Evolutionary conservation across 2,888 invertebrate genomes (phyloP).

Genomic region (Volucella zonaria): DNA sequence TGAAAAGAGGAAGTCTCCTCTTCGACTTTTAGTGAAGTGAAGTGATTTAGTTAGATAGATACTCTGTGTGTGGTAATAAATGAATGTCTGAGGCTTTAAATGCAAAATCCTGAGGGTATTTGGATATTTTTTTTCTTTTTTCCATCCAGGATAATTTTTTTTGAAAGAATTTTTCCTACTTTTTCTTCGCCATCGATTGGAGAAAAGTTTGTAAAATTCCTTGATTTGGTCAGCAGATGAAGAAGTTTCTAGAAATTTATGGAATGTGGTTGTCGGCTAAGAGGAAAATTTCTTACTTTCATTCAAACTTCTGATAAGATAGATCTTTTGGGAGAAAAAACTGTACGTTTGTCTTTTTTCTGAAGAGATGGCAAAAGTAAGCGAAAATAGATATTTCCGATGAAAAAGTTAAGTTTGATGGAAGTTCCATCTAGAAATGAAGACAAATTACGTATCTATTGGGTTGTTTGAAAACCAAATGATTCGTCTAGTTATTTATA

Average conservation of each 20-base stretch:
- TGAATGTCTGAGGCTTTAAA: constrained; percentile 36
- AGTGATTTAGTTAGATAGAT: constrained; percentile 64
- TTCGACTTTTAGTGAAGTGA: not conserved
- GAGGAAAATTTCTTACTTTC: constrained; percentile 29
- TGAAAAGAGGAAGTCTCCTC: not conserved
- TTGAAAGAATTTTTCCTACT: not conserved
- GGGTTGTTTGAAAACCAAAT: no score
- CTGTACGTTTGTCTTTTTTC: no score
- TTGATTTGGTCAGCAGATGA: constrained; percentile 41
- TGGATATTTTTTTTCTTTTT: constrained; percentile 9
- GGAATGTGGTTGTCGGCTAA: constrained; percentile 35
- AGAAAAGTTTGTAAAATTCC: constrained; percentile 21
- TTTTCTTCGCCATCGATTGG: not conserved
- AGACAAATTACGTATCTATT: no score
- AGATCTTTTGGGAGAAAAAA: not conserved
- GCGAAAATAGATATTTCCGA: no score
- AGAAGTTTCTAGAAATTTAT: constrained; percentile 53
- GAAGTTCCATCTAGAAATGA: no score
- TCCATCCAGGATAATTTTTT: not conserved
- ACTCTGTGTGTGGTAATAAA: constrained; percentile 51
- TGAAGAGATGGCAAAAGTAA: no score
- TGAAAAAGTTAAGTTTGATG: no score
- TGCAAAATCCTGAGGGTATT: constrained; percentile 3
- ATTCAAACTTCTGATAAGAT: constrained; percentile 41
- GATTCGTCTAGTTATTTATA: no score